phyloP scores from a whole-genome alignment of 2,113 vertebrate species.

The Crocuta crocuta region DNA sequence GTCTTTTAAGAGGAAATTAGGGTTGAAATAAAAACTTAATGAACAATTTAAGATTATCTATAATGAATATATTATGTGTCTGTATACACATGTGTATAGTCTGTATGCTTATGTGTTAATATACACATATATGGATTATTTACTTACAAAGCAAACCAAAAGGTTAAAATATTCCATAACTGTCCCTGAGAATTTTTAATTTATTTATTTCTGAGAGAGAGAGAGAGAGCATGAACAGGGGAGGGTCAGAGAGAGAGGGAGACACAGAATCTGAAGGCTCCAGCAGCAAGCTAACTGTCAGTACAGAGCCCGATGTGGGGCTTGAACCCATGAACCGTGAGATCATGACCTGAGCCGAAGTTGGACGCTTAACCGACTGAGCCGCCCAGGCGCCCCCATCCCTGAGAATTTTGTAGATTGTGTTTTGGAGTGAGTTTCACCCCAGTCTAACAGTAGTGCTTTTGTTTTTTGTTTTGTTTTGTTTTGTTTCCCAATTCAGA shows the following conservation, averaged over 20 bases:
- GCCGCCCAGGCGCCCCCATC: no score
- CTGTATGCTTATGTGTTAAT: not conserved
- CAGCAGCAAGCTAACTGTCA: no score
- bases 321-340: no score
- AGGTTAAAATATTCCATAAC: not conserved
- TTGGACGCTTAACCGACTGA: no score
- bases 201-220: no score
- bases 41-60: not conserved
- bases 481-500: not conserved
- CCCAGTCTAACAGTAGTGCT: not conserved
- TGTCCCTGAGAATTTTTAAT: not conserved
- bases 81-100: not conserved
- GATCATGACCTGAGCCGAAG: no score
- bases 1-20: not conserved
- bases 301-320: no score
- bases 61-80: not conserved
- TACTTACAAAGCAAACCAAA: not conserved
- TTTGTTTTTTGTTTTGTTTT: not conserved
- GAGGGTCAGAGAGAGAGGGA: no score
- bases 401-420: not conserved
- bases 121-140: not conserved
- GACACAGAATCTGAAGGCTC: no score
- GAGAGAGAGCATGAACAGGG: no score
- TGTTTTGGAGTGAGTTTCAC: not conserved
- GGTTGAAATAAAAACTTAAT: not conserved